Evolutionary conservation across 2,888 invertebrate genomes (phyloP), one percentile per base, ranked within the genome.

Genomic region (Orchestes rusci): DNA sequence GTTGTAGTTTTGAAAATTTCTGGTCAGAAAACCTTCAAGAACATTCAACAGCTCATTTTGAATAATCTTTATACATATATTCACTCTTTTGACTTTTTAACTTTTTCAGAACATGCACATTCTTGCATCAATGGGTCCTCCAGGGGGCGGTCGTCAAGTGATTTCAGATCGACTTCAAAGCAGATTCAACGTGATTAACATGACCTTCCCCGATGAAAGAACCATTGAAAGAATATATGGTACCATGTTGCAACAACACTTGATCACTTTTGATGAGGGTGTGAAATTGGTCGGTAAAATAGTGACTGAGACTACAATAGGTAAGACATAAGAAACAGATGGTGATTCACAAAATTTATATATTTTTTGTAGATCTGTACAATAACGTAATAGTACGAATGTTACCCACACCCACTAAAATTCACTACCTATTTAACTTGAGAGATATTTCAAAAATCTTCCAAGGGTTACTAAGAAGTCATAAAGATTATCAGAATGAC

Each of bases 371-470:
- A 51, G 80, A 82, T 52, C 70, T 90, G 54, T 93, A 88, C 66
- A 78, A 82, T 58, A 75, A 76, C 52, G 82, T 90, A 0, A 75
- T 76, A 1, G 68, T 65, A 0, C 84, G 82, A 61, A 80, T 93
- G 71, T 68, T 92, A 30, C 92, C 93, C 0, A 92, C 91, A 0
- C 92, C 92, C 0, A 76, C 82, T 47, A 93, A 91, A 66, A 88
- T 86, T 64, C 92, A 93, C 68, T 93, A 93, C 58, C 70, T 91
- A 27, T 93, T 92, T 70, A 92, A 91, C 66, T 68, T 93, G 57
- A 71, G 91, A 53, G 92, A 92, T 59, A 89, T 93, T 53, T 90
- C 90, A 1, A 87, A 81, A 71, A 81, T 91, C 28, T 82, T 81
- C 57, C 82, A 91, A 75, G 91, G 91, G 3, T 64, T 93, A 12